Conservation (phyloP, 2,888 invertebrate genomes). For the Hipparchia sbordonii region DNA sequence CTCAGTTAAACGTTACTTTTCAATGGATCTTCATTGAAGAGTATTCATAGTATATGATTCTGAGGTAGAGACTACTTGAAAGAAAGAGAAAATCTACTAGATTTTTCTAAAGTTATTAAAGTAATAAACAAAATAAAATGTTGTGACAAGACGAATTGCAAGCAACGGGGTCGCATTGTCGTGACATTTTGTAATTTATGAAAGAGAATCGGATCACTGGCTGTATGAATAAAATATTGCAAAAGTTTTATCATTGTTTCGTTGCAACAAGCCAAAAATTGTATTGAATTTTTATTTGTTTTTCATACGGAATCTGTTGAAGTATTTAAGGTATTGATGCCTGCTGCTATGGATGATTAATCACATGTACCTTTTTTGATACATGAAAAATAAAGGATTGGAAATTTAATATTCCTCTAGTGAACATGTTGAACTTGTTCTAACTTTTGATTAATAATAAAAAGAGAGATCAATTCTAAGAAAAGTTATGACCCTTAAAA, state of each 20-base stretch:
- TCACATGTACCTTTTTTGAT: not conserved
- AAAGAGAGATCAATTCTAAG: too few relatives aligned
- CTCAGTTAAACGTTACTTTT: too few relatives aligned
- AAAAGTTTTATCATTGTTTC: constrained; percentile 32
- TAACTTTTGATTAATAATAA: too few relatives aligned
- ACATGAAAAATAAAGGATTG: not conserved
- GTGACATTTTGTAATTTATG: constrained; percentile 40
- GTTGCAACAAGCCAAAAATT: constrained; percentile 21
- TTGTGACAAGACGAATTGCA: constrained; percentile 38
- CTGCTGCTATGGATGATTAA: not conserved
- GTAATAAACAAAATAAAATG: constrained; percentile 23
- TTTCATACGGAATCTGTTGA: constrained; percentile 3
- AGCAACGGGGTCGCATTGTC: constrained; percentile 34
- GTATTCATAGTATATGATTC: too few relatives aligned
- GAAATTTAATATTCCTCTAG: not conserved
- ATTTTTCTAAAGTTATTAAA: not conserved
- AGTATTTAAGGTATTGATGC: constrained; percentile 5
- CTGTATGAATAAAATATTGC: constrained; percentile 41
- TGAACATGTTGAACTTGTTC: not conserved
- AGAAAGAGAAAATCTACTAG: not conserved
- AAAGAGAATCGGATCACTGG: constrained; percentile 35
- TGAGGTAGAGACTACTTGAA: not conserved
- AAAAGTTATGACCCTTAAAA: too few relatives aligned
- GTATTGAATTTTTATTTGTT: not conserved
- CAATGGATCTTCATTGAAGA: not conserved